Evolutionary conservation across 2,888 invertebrate genomes (phyloP), one percentile per base, ranked within the genome.

Genomic region (Hedychridium roseum): DNA sequence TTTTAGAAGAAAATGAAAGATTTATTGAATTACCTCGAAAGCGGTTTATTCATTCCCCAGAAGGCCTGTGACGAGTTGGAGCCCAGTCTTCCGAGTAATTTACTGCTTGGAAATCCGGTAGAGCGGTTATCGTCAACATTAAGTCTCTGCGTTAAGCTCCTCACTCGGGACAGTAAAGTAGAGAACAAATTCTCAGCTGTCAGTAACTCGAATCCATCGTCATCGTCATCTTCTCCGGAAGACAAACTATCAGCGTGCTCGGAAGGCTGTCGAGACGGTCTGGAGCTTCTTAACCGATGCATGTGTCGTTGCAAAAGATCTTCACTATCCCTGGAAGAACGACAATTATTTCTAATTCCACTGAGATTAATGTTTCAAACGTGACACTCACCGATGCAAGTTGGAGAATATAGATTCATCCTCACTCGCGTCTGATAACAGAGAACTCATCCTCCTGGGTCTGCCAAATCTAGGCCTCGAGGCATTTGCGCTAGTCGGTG

Each of bases 171-270:
- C 58, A 94, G 79, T 40, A 94, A 82, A 9, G 92, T 92, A 9
- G 93, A 92, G 81, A 94, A 94, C 41, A 94, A 83, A 77, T 92
- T 92, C 81, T 94, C 94, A 0, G 94, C 93, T 1, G 94, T 94
- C 64, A 94, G 85, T 66, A 93, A 87, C 76, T 94, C 94, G 82
- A 94, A 94, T 61, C 92, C 92, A 72, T 94, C 94, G 70, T 92
- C 92, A 67, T 93, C 89, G 74, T 92, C 93, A 57, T 90, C 90
- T 79, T 94, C 88, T 51, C 94, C 88, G 35, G 94, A 94, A 77
- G 93, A 93, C 57, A 92, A 85, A 53, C 93, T 93, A 80, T 94
- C 94, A 23, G 89, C 89, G 65, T 89, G 88, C 72, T 89, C 86
- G 18, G 85, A 70, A 14, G 85, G 83, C 37, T 85, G 73, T 56